Evolutionary conservation across 2,797 vertebrate genomes (phyloP).

Genomic region (Tragopan temminckii): DNA sequence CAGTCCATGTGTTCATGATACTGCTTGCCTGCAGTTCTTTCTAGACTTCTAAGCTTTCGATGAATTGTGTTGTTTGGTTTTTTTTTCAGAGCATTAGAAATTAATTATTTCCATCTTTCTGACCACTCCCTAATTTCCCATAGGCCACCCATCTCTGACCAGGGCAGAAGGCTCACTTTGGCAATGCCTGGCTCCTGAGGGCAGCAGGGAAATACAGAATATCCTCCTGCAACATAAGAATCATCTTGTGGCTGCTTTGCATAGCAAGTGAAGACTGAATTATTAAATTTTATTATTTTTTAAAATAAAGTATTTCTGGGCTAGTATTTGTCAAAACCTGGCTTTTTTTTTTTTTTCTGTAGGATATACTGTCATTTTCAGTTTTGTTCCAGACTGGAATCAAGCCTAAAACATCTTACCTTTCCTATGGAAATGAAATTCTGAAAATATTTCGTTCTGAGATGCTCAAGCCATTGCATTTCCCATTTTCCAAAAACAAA

Average conservation of each 20-base stretch:
- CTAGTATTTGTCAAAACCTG: background rate
- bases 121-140: background rate
- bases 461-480: background rate
- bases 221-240: background rate
- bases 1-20: background rate
- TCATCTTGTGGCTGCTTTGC: background rate
- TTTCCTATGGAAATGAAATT: slow-evolving; percentile 22
- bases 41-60: background rate
- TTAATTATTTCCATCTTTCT: background rate
- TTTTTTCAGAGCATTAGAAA: background rate
- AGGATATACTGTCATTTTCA: slow-evolving; percentile 36
- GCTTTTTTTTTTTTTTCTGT: slow-evolving; percentile 6
- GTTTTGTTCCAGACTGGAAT: background rate
- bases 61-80: background rate
- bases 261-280: background rate
- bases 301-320: background rate
- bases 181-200: background rate
- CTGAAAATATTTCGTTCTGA: slow-evolving; percentile 20
- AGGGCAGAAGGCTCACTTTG: background rate
- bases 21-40: background rate
- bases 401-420: background rate
- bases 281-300: background rate
- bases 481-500: background rate
- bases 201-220: background rate
- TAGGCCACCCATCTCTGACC: background rate